These are phyloP conservation scores for Acanthisitta chloris DNA, from an alignment of 2,113 vertebrate species.

Conservation along the genomic window DNA sequence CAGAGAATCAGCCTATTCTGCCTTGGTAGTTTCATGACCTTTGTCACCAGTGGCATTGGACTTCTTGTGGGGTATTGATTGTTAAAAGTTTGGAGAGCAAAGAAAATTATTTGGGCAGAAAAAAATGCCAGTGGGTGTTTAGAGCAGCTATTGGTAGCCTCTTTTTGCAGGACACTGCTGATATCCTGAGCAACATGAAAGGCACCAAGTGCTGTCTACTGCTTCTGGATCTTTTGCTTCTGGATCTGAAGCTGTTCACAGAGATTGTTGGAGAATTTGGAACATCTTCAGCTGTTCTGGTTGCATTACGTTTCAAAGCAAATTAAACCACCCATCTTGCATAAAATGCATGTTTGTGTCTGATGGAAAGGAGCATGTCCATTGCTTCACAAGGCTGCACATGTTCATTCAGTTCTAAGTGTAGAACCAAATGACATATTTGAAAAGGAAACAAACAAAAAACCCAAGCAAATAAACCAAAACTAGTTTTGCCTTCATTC, in stretches of 20 bases:
- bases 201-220: not conserved
- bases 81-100: not conserved
- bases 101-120: not conserved
- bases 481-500: not conserved
- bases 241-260: not conserved
- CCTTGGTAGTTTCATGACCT: not conserved
- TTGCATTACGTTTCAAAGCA: not conserved
- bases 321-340: not conserved
- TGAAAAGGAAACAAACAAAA: not conserved
- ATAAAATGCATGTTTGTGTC: not conserved
- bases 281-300: not conserved
- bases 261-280: not conserved
- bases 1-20: not conserved
- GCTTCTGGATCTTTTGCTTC: not conserved
- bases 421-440: not conserved
- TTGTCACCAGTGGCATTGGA: not conserved
- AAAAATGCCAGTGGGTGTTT: not conserved
- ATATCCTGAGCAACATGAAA: not conserved
- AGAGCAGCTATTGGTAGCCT: not conserved
- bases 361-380: not conserved
- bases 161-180: not conserved
- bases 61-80: not conserved
- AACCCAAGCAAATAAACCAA: not conserved
- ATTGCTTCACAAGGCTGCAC: not conserved
- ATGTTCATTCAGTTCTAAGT: not conserved